Evolutionary conservation across 2,113 vertebrate species (phyloP).

Genomic region (Aegithalos caudatus): DNA sequence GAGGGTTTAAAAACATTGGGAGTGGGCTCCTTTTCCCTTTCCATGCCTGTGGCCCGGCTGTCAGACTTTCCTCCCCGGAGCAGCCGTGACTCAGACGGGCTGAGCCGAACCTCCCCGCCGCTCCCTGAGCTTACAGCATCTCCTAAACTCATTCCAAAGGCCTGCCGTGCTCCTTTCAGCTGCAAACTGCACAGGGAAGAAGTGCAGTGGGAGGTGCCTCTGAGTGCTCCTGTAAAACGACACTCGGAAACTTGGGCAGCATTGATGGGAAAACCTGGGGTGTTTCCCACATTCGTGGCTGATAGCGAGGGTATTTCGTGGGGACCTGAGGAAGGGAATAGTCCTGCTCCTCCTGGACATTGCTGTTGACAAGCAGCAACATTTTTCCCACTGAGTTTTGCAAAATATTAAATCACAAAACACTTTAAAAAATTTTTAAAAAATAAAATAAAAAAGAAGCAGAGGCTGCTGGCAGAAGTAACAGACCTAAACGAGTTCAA

Average conservation of each 20-base stretch:
- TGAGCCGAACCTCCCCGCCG: background rate
- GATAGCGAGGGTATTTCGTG: background rate
- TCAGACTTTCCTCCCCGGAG: background rate
- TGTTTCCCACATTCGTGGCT: background rate
- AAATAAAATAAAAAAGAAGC: background rate
- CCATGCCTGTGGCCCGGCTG: background rate
- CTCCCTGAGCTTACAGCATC: background rate
- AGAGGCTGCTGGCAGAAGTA: background rate
- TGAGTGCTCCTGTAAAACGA: background rate
- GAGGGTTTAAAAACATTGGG: background rate
- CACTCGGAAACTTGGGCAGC: constrained; percentile 11
- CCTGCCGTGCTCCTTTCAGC: background rate
- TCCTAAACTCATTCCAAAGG: background rate
- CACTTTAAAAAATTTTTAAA: too few relatives aligned
- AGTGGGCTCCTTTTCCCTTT: background rate
- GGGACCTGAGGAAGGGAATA: background rate
- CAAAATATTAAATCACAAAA: background rate
- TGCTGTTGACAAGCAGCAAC: background rate
- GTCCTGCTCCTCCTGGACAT: background rate
- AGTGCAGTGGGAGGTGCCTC: background rate
- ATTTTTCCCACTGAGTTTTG: background rate
- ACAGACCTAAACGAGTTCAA: background rate
- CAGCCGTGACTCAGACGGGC: constrained; percentile 3
- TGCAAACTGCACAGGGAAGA: background rate
- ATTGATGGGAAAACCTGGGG: background rate